phyloP scores from a whole-genome alignment of 2,797 vertebrate genomes.

The Dipus sagitta region DNA sequence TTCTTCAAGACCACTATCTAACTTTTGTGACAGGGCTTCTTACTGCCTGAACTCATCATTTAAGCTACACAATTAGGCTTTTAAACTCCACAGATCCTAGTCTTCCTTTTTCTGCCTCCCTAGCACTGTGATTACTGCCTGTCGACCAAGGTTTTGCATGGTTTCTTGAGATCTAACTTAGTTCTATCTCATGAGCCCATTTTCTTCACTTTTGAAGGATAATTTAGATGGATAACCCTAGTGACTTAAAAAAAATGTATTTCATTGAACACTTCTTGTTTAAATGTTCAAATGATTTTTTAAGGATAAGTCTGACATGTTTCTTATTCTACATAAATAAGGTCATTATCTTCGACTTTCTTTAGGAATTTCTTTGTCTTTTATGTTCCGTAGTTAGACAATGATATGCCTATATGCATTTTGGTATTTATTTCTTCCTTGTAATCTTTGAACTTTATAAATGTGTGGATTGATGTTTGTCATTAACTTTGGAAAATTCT shows the following conservation, averaged over 20 bases:
- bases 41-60: no score
- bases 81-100: no score
- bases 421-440: neutral
- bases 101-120: no score
- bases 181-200: neutral
- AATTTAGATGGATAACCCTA: neutral
- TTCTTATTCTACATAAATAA: neutral
- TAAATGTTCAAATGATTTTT: neutral
- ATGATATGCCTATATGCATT: neutral
- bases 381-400: neutral
- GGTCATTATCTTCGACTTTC: neutral
- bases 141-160: no score
- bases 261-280: neutral
- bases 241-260: neutral
- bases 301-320: neutral
- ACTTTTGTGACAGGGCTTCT: no score
- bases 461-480: neutral
- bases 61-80: no score
- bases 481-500: conserved; percentile 8
- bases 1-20: no score
- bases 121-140: no score
- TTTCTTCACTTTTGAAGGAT: neutral
- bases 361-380: neutral
- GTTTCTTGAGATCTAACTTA: no score
- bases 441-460: neutral